Conservation (phyloP, 2,113 vertebrate species). For the Neolamprologus caudopunctatus region DNA sequence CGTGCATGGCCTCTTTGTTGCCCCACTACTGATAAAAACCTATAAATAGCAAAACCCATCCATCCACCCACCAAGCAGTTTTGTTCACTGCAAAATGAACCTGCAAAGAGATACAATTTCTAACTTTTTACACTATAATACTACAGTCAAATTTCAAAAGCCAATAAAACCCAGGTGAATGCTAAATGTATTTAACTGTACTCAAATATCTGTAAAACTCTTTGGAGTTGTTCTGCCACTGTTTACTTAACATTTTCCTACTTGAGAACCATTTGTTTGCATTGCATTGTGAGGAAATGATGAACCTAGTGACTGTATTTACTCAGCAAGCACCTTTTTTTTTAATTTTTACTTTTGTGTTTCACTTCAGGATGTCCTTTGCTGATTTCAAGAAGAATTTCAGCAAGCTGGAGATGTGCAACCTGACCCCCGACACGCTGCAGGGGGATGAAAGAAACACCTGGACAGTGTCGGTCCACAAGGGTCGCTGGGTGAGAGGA, state of each 20-base stretch:
- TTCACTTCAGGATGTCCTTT: slow-evolving; percentile 84
- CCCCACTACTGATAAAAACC: not conserved
- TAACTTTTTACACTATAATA: not conserved
- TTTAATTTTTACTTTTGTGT: not conserved
- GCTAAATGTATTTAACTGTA: not conserved
- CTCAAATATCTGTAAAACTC: not conserved
- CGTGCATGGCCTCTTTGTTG: not conserved
- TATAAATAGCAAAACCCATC: not conserved
- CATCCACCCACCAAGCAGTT: not conserved
- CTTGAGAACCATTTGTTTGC: not conserved
- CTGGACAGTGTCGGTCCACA: slow-evolving; percentile 88
- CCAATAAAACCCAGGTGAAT: not conserved
- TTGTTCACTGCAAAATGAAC: not conserved
- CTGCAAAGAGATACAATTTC: not conserved
- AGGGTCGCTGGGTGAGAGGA: slow-evolving; percentile 95
- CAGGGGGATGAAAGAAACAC: slow-evolving; percentile 79
- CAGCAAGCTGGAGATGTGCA: slow-evolving; percentile 97
- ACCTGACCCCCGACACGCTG: slow-evolving; percentile 89
- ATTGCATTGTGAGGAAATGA: not conserved
- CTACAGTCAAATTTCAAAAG: not conserved
- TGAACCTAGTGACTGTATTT: not conserved
- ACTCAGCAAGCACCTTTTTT: not conserved
- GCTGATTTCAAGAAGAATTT: slow-evolving; percentile 86
- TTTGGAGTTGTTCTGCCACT: not conserved
- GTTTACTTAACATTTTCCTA: not conserved